Evolutionary conservation across 1,140 invertebrate genomes (phyloP), one percentile per base, ranked within the genome.

Genomic region (Atta texana): DNA sequence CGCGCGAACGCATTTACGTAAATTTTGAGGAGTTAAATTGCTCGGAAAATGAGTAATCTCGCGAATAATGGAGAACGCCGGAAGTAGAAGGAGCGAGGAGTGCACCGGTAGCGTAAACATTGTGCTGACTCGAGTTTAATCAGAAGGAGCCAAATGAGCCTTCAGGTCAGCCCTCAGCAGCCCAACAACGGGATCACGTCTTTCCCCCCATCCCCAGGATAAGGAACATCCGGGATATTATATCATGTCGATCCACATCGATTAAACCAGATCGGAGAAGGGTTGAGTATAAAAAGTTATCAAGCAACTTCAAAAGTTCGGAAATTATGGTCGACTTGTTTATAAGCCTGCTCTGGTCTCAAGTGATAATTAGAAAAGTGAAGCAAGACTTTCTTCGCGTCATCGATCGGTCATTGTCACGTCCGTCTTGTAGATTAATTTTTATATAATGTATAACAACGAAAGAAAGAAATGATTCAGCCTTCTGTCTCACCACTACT

Each of bases 61-160:
- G 55, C 44, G 66, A 71, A 86, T 88, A 86, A 86, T 71, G 66
- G 66, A 64, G 64, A 71, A 86, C 31, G 61, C 21, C 44, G 51
- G 57, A 66, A 86, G 53, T 39, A 34, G 51, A 63, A 63, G 39
- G 39, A 21, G 53, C 49, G 66, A 34, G 28, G 39, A 74, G 59
- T 53, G 34, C 28, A 34, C 51, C 80, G 39, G 66, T 84, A 64
- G 55, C 68, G 69, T 86, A 84, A 87, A 87, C 76, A 84, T 84
- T 85, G 44, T 55, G 68, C 80, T 69, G 78, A 87, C 78, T 74
- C 61, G 66, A 51, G 68, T 87, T 84, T 87, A 87, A 87, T 87
- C 86, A 85, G 78, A 72, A 84, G 21, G 59, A 84, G 68, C 51
- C 61, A 84, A 84, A 84, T 75, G 80, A 84, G 69, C 64, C 64